phyloP scores from a whole-genome alignment of 2,113 vertebrate genomes.

The Chrysochloris asiatica region DNA sequence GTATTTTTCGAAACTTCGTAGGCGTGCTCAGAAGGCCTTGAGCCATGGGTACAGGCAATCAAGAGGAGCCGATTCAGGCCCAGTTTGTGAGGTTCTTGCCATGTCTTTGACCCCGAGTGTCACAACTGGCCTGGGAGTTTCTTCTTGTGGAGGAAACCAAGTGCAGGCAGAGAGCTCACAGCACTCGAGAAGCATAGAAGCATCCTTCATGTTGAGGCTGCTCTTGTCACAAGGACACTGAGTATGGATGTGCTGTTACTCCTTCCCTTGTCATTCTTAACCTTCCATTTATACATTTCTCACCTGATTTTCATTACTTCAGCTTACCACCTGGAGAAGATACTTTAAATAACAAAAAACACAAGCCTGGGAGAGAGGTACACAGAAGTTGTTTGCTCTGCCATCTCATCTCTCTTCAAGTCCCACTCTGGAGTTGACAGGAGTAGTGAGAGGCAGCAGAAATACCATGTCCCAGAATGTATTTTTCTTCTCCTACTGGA shows the following conservation, averaged over 20 bases:
- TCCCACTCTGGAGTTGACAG: background rate
- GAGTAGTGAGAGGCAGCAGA: background rate
- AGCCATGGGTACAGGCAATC: background rate
- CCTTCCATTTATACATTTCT: background rate
- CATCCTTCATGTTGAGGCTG: too few species aligned
- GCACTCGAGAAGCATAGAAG: background rate
- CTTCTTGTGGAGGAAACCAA: background rate
- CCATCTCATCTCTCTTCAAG: background rate
- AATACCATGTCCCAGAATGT: background rate
- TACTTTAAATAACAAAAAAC: background rate
- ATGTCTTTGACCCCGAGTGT: background rate
- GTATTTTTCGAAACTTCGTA: background rate
- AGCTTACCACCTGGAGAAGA: background rate
- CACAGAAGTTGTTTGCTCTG: rapidly evolving
- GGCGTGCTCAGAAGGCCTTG: background rate
- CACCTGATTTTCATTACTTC: background rate
- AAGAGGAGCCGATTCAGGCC: background rate
- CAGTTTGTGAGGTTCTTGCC: too few species aligned
- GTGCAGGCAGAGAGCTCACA: background rate
- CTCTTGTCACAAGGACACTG: background rate
- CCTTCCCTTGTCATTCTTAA: background rate
- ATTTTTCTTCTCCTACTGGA: background rate
- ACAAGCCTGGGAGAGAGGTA: background rate
- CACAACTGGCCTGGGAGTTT: background rate
- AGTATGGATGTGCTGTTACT: background rate